phyloP scores from a whole-genome alignment of 2,797 vertebrate species.

The Leontocebus nigricollis region DNA sequence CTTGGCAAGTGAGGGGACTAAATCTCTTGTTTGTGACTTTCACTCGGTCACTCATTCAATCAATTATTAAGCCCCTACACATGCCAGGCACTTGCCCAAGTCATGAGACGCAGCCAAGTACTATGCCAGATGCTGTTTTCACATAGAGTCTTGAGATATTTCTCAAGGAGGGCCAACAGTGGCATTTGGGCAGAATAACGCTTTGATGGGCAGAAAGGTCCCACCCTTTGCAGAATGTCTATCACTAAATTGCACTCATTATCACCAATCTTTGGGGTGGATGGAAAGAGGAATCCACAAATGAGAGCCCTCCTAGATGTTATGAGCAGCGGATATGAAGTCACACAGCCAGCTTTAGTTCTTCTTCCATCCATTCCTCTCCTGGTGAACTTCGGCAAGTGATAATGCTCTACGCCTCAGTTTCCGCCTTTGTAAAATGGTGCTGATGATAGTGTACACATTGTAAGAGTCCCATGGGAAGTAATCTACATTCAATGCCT shows the following conservation, averaged over 20 bases:
- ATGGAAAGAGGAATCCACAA: rapidly evolving
- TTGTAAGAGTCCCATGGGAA: background rate
- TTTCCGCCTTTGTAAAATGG: background rate
- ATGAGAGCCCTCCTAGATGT: background rate
- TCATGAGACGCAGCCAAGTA: background rate
- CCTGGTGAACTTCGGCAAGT: background rate
- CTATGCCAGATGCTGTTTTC: background rate
- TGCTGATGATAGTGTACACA: background rate
- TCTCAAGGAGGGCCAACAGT: background rate
- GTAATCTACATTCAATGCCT: background rate
- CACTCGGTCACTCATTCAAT: background rate
- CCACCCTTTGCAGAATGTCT: background rate
- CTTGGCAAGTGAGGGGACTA: background rate
- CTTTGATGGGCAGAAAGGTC: background rate
- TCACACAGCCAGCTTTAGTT: background rate
- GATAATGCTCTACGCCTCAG: background rate
- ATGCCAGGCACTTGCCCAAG: background rate
- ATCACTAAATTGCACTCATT: background rate
- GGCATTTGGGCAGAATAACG: background rate
- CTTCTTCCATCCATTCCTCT: background rate
- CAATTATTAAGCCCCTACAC: background rate
- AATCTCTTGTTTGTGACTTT: background rate
- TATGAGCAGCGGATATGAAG: background rate
- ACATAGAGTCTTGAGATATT: background rate
- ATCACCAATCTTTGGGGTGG: background rate